phyloP scores from a whole-genome alignment of 2,888 invertebrate species.

The Watsonalla binaria region DNA sequence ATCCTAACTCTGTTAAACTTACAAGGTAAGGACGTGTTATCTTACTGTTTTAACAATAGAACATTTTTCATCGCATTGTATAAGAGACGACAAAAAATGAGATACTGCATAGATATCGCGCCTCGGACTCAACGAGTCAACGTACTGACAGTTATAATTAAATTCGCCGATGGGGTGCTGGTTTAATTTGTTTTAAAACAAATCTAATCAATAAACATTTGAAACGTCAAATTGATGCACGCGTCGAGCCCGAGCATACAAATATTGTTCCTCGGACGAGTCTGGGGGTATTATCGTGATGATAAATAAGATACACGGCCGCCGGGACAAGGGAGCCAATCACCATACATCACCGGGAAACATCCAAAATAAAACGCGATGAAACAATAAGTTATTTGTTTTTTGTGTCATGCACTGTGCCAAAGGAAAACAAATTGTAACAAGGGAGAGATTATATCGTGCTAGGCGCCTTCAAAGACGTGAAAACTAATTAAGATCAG shows the following conservation, averaged over 20 bases:
- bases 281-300: slow-evolving; percentile 69
- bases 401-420: slow-evolving; percentile 62
- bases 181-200: slow-evolving; percentile 63
- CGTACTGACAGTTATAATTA: slow-evolving; percentile 57
- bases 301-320: slow-evolving; percentile 72
- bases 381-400: slow-evolving; percentile 67
- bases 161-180: slow-evolving; percentile 56
- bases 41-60: slow-evolving; percentile 59
- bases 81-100: slow-evolving; percentile 43
- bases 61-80: slow-evolving; percentile 55
- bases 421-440: slow-evolving; percentile 76
- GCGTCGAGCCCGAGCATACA: slow-evolving; percentile 52
- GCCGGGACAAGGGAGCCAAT: slow-evolving; percentile 72
- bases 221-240: slow-evolving; percentile 49
- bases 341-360: slow-evolving; percentile 75
- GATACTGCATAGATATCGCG: slow-evolving; percentile 50
- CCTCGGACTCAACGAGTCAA: slow-evolving; percentile 31
- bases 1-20: slow-evolving; percentile 57
- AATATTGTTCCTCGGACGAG: slow-evolving; percentile 63
- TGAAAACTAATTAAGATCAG: slow-evolving; percentile 79
- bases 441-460: slow-evolving; percentile 73
- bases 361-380: slow-evolving; percentile 64
- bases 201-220: slow-evolving; percentile 67
- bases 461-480: slow-evolving; percentile 74
- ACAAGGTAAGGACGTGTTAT: slow-evolving; percentile 57